Percentiles rank a stretch among this genome's conserved stretches.
Evolutionary conservation across 2,113 vertebrate species (phyloP).

Genomic region (Choloepus hoffmanni): DNA sequence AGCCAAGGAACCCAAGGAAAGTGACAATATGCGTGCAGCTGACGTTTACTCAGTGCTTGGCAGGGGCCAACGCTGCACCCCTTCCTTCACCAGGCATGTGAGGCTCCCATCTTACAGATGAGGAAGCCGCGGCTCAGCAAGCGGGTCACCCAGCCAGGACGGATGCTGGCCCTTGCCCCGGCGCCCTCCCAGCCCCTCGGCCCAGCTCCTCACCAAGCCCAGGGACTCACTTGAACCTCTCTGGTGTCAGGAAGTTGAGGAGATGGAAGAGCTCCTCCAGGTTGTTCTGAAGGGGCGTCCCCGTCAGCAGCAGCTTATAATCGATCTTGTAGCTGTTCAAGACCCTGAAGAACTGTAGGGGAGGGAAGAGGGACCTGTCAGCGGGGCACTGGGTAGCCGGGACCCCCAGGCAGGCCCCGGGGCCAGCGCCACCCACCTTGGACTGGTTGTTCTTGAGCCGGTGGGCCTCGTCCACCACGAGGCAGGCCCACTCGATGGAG

Average conservation of each 20-base stretch:
- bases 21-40: accelerated
- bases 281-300: conserved; percentile 99
- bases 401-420: accelerated
- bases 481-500: conserved; percentile 97
- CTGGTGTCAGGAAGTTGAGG: conserved; percentile 98
- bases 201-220: accelerated
- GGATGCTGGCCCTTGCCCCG: accelerated
- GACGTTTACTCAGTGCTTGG: accelerated
- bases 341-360: conserved; percentile 95
- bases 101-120: not conserved
- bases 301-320: conserved; percentile 98
- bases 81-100: accelerated
- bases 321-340: conserved; percentile 99
- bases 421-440: conserved; percentile 88
- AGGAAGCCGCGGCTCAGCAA: not conserved
- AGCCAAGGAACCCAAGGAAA: accelerated
- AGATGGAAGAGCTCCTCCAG: conserved; percentile 98
- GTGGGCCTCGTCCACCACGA: conserved; percentile 98
- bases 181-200: not conserved
- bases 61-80: accelerated
- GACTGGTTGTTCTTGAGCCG: conserved; percentile 99
- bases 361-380: not conserved
- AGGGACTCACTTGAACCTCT: conserved; percentile 95
- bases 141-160: not conserved
- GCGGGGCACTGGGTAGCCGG: accelerated